A percentile compares a stretch with the other conserved stretches of the same genome.
Evolutionary conservation across 1,140 invertebrate species (phyloP).

Genomic region (Pentalonia nigronervosa): DNA sequence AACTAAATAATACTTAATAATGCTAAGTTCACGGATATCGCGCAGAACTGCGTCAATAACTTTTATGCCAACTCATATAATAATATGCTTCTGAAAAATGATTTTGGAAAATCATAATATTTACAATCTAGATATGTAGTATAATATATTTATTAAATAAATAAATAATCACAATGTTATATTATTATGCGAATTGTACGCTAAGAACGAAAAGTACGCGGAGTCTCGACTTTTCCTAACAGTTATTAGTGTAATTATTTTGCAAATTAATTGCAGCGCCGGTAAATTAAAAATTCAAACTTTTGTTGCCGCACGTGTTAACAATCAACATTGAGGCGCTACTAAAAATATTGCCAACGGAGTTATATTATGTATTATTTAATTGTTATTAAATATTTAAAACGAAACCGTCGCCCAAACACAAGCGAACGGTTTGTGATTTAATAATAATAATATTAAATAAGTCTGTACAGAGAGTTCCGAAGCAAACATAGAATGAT

Average conservation of each 20-base stretch:
- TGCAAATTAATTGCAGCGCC: neutral
- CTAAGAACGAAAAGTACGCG: too few relatives aligned
- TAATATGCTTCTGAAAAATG: neutral
- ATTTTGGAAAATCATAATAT: neutral
- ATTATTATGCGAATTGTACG: too few relatives aligned
- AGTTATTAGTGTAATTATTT: neutral
- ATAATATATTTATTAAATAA: neutral
- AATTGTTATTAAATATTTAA: too few relatives aligned
- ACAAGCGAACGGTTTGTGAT: neutral
- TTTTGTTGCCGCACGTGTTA: too few relatives aligned
- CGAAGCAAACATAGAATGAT: neutral
- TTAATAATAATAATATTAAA: neutral
- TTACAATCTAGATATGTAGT: neutral
- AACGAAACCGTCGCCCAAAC: neutral
- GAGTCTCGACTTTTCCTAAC: too few relatives aligned
- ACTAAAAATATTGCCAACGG: neutral
- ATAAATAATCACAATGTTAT: neutral
- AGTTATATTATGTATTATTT: neutral
- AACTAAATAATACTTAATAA: too few relatives aligned
- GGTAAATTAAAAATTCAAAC: neutral
- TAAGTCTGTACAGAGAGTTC: too few relatives aligned
- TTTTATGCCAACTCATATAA: neutral
- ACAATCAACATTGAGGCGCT: too few relatives aligned
- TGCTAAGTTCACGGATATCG: too few relatives aligned
- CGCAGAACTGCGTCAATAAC: neutral